Percentiles rank a stretch among this genome's conserved stretches.
These are phyloP conservation scores for Megalops cyprinoides DNA, from an alignment of 2,797 vertebrate species.

Conservation along the genomic window DNA sequence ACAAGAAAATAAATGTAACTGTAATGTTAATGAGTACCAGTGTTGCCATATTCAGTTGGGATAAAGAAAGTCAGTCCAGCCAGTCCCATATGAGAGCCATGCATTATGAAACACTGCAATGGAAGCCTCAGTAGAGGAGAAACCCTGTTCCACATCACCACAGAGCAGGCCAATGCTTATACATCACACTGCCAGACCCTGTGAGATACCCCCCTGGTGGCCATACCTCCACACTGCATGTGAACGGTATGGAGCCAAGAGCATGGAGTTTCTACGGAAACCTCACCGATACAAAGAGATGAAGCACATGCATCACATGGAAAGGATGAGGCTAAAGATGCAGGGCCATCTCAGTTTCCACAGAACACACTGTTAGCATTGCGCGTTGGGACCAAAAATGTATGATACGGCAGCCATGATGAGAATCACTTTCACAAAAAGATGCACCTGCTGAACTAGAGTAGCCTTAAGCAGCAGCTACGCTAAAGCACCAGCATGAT, in stretches of 20 bases:
- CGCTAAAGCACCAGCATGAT: too few species aligned
- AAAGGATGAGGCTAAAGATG: background rate
- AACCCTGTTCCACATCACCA: background rate
- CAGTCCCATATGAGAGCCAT: slow-evolving; percentile 3
- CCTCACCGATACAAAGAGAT: background rate
- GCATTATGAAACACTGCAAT: background rate
- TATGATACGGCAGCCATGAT: background rate
- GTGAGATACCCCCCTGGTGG: background rate
- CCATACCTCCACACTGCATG: background rate
- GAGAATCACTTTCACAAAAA: background rate
- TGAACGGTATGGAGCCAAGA: background rate
- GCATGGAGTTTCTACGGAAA: background rate
- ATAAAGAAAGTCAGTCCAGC: background rate
- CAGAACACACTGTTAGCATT: background rate
- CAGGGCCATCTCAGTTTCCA: background rate
- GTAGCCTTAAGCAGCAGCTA: background rate
- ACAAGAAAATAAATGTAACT: background rate
- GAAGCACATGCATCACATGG: background rate
- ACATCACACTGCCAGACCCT: background rate
- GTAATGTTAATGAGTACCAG: background rate
- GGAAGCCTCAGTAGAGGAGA: background rate
- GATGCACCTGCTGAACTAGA: too few species aligned
- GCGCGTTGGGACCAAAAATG: background rate
- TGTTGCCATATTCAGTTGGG: slow-evolving; percentile 10
- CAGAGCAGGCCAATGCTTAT: background rate